Conservation (phyloP, 2,888 invertebrate species). For the Geophilus truncorum region DNA sequence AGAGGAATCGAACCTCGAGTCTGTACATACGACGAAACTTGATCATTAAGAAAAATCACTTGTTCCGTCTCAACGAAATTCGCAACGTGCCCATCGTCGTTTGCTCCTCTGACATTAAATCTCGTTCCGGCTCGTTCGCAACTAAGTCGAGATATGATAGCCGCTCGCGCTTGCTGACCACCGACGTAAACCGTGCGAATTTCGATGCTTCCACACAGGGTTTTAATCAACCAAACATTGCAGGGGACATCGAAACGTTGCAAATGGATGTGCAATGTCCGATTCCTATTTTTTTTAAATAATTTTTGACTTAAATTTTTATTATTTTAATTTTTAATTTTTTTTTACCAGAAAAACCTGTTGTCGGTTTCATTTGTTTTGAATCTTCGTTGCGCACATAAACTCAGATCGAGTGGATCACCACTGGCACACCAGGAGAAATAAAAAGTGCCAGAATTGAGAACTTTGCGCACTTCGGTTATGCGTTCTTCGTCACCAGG, state of each 20-base stretch:
- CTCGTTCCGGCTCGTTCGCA: conserved; percentile 97
- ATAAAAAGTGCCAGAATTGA: conserved; percentile 98
- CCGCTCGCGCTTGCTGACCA: conserved; percentile 85
- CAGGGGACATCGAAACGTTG: conserved; percentile 87
- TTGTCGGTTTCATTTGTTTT: conserved; percentile 80
- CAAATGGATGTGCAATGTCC: conserved; percentile 88
- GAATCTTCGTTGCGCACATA: conserved; percentile 84
- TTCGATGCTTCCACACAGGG: conserved; percentile 97
- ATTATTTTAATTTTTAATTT: not conserved
- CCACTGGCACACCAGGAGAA: conserved; percentile 69
- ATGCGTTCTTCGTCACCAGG: conserved; percentile 49
- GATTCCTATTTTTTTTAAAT: too few species aligned
- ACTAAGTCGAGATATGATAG: conserved; percentile 91
- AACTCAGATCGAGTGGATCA: conserved; percentile 76
- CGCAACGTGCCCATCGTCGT: conserved; percentile 98
- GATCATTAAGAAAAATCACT: conserved; percentile 84
- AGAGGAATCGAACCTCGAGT: conserved; percentile 95
- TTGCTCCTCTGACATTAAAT: conserved; percentile 97
- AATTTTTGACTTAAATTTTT: too few species aligned
- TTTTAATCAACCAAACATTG: conserved; percentile 83
- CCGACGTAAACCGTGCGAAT: conserved; percentile 98
- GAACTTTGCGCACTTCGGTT: conserved; percentile 63
- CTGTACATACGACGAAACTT: conserved; percentile 77
- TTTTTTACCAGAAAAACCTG: conserved; percentile 83
- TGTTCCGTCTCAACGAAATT: conserved; percentile 99